These are phyloP conservation scores for Nemotelus nigrinus DNA, from an alignment of 2,888 invertebrate species.

Conservation along the genomic window DNA sequence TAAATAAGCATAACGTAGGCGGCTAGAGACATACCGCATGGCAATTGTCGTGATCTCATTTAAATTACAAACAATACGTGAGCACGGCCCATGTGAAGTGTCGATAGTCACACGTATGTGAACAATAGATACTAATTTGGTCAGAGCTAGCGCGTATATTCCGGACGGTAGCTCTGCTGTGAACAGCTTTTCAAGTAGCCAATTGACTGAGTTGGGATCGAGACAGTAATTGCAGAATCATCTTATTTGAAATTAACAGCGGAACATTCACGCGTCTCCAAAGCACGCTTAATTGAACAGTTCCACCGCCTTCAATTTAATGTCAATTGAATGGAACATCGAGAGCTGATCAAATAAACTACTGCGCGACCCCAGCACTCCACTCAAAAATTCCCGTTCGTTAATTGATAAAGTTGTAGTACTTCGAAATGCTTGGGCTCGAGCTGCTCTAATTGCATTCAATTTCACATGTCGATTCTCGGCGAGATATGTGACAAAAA, in stretches of 20 bases:
- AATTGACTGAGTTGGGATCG: conserved; percentile 18
- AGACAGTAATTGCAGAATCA: conserved; percentile 25
- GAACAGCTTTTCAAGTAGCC: background rate
- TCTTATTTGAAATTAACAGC: conserved; percentile 23
- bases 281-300: conserved; percentile 7
- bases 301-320: conserved; percentile 30
- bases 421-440: conserved; percentile 5
- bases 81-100: conserved; percentile 10
- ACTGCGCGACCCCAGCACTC: conserved; percentile 33
- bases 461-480: conserved; percentile 32
- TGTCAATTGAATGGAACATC: conserved; percentile 30
- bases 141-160: background rate
- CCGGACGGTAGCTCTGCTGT: background rate
- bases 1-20: conserved; percentile 6
- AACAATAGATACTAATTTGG: conserved; percentile 34
- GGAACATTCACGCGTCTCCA: conserved; percentile 17
- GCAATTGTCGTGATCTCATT: conserved; percentile 29
- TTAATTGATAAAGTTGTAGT: conserved; percentile 40
- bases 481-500: conserved; percentile 9
- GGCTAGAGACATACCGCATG: background rate
- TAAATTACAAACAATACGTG: conserved; percentile 26
- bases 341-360: conserved; percentile 44
- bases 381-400: conserved; percentile 26
- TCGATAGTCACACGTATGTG: conserved; percentile 18
- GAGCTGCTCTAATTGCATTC: conserved; percentile 40